Evolutionary conservation across 2,888 invertebrate genomes (phyloP), one percentile per base, ranked within the genome.

Genomic region (Crossocerus cetratus): DNA sequence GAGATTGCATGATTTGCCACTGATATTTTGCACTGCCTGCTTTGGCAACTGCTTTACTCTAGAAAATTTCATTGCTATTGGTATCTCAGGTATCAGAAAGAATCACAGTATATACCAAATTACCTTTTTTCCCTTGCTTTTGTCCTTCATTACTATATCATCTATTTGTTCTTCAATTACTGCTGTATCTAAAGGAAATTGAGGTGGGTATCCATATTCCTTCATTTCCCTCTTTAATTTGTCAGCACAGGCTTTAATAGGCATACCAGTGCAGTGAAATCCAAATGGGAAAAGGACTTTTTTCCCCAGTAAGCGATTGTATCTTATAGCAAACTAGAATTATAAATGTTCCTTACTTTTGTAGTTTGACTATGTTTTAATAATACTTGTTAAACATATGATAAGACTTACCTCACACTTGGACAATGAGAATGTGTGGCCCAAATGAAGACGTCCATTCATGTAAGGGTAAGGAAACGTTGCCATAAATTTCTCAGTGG

Each of bases 231-330:
- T 92, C 86, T 96, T 97, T 55, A 99, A 91, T 90, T 99, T 99
- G 90, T 99, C 99, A 14, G 99, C 97, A 92, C 99, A 99, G 0
- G 99, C 99, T 91, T 99, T 99, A 73, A 99, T 99, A 0, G 99
- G 99, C 99, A 99, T 99, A 57, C 99, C 99, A 21, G 99, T 99
- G 88, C 99, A 99, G 90, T 99, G 99, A 84, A 99, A 96, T 2
- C 98, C 99, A 91, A 99, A 99, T 14, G 99, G 99, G 91, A 99
- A 99, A 8, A 99, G 92, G 13, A 96, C 96, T 84, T 93, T 93
- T 88, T 96, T 97, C 0, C 99, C 99, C 90, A 96, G 95, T 62
- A 99, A 91, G n/a, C 98, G 94, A 78, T 99, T 94, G 90, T 96
- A 99, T 58, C 99, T 94, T 66, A 95, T 93, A 14, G 98, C 95